Base-by-base conservation (phyloP, 2,888 invertebrate genomes). In the Pachycephus smyrnensis region DNA sequence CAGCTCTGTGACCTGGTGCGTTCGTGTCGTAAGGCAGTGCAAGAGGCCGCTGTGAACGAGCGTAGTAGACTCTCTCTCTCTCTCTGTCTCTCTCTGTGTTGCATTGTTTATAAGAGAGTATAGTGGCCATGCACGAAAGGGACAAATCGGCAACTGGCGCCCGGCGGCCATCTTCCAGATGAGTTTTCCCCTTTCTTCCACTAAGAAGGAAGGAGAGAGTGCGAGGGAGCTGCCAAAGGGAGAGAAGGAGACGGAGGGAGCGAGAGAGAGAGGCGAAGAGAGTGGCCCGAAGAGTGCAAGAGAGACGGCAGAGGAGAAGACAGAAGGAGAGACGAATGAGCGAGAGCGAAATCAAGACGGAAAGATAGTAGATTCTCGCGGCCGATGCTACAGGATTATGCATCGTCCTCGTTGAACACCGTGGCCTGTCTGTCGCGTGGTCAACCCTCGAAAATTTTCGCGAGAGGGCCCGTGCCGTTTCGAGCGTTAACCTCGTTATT, bases 121-220 rank as follows among this genome's bases (percentile, higher is more conserved):
- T n/a, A 79, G 77, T 79, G 80, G 86, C 86, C 81, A 87, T 87
- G 85, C 87, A 82, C 84, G 85, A 87, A 86, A 84, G 83, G 85
- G 84, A 87, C 88, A 88, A 89, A 88, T 89, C 87, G 87, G 88
- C 87, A 84, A 89, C 87, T 92, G 91, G 91, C 91, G 91, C 92
- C 90, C 92, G 92, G 92, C 93, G 93, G 93, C 93, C 93, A 93
- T 93, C 93, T 93, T 93, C 92, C 92, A 92, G 92, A 92, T 92
- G 91, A 92, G 91, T 92, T 92, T 93, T 90, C 88, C 88, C 88
- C 86, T 89, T 89, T 89, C 89, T 86, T 86, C 84, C 84, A 85
- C 81, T 37, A 75, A 73, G 33, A 73, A 33, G 68, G 73, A 73
- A 33, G 32, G 35, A 37, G 76, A 40, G 75, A 69, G 68, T 76